Conservation (phyloP, 2,888 invertebrate genomes). For the Girardia tigrina region DNA sequence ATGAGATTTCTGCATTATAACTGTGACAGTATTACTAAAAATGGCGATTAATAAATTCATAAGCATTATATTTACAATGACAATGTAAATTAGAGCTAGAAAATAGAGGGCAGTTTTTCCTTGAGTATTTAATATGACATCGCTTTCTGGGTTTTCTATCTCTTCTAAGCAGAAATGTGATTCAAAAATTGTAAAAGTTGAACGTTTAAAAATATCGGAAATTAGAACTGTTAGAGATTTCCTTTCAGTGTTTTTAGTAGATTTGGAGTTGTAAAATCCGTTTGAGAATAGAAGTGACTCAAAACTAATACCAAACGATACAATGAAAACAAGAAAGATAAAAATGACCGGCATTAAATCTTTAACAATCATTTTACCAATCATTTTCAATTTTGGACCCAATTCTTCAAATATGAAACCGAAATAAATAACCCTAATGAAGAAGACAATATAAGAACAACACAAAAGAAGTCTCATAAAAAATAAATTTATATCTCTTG, state of each 20-base stretch:
- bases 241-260: not conserved
- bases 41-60: constrained; percentile 35
- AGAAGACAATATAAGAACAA: constrained; percentile 19
- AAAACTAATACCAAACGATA: constrained; percentile 33
- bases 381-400: constrained; percentile 37
- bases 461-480: constrained; percentile 27
- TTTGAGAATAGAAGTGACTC: constrained; percentile 33
- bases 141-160: not conserved
- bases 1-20: constrained; percentile 30
- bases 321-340: constrained; percentile 34
- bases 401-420: constrained; percentile 29
- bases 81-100: constrained; percentile 21
- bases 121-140: not conserved
- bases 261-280: not conserved
- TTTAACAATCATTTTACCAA: constrained; percentile 35
- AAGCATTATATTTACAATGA: constrained; percentile 33
- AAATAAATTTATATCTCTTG: not conserved
- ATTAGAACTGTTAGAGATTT: not conserved
- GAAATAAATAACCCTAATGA: constrained; percentile 21
- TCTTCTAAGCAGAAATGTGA: not conserved
- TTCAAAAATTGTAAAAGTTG: constrained; percentile 19
- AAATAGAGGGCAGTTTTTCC: not conserved
- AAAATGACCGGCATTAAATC: constrained; percentile 34
- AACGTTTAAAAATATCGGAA: not conserved
- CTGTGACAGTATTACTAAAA: constrained; percentile 34